These are phyloP conservation scores for Myanophis thanlyinensis DNA, from an alignment of 2,113 vertebrate genomes.

Conservation along the genomic window DNA sequence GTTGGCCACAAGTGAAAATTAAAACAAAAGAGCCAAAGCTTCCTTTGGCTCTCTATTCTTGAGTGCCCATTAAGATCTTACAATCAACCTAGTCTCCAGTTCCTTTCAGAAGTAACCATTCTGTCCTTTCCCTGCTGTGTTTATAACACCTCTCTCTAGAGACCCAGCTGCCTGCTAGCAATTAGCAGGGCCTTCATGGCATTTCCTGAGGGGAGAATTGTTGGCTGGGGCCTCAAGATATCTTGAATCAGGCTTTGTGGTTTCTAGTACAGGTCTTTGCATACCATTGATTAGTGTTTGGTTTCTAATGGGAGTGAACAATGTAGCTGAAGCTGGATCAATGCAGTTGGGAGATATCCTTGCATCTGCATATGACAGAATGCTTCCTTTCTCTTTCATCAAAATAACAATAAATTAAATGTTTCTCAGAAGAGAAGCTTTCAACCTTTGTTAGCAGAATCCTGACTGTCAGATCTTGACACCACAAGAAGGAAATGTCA, in stretches of 20 bases:
- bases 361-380: neutral
- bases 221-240: constrained; percentile 49
- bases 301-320: constrained; percentile 15
- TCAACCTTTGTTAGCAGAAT: neutral
- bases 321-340: neutral
- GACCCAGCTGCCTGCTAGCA: constrained; percentile 55
- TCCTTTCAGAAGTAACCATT: constrained; percentile 41
- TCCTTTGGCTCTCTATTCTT: constrained; percentile 22
- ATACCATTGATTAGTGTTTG: constrained; percentile 19
- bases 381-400: neutral
- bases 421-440: neutral
- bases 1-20: constrained; percentile 41
- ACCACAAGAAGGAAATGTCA: neutral
- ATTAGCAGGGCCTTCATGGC: constrained; percentile 59
- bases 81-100: constrained; percentile 11
- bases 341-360: neutral
- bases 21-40: constrained; percentile 46
- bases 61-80: constrained; percentile 54
- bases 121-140: constrained; percentile 49
- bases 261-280: constrained; percentile 24
- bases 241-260: constrained; percentile 47
- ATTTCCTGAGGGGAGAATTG: constrained; percentile 61
- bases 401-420: constrained; percentile 9
- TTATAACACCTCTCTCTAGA: constrained; percentile 50
- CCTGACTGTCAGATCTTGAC: neutral